Conservation (phyloP, 2,888 invertebrate species). For the Anticlea derivata region DNA sequence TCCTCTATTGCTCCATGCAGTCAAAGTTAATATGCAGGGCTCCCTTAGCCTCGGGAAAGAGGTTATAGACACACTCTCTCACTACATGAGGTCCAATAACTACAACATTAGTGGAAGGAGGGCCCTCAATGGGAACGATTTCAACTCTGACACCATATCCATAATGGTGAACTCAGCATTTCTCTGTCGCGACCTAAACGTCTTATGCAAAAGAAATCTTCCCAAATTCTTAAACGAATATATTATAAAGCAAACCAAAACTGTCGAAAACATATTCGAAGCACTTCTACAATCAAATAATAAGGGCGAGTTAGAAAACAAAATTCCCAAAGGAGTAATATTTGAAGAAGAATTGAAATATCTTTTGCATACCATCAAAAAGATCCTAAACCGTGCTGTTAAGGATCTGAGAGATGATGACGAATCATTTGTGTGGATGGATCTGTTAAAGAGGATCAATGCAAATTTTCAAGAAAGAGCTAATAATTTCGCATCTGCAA, state of each 20-base stretch:
- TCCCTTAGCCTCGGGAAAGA: constrained; percentile 62
- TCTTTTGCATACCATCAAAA: constrained; percentile 45
- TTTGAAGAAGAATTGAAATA: constrained; percentile 48
- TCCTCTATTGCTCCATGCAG: constrained; percentile 33
- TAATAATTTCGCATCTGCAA: constrained; percentile 40
- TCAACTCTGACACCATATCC: constrained; percentile 38
- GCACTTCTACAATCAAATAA: constrained; percentile 40
- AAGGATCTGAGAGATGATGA: constrained; percentile 41
- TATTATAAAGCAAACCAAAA: constrained; percentile 47
- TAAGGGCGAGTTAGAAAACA: constrained; percentile 24
- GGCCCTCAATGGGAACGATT: not conserved
- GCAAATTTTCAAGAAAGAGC: constrained; percentile 54
- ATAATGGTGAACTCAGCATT: constrained; percentile 46
- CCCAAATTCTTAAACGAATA: constrained; percentile 56
- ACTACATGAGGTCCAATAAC: constrained; percentile 41
- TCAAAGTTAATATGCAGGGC: constrained; percentile 67
- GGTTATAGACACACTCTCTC: constrained; percentile 53
- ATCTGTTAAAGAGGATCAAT: constrained; percentile 59
- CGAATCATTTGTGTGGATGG: constrained; percentile 51
- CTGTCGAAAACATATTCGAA: constrained; percentile 48
- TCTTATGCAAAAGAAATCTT: constrained; percentile 48
- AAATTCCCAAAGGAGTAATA: constrained; percentile 25
- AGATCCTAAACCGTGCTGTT: constrained; percentile 45
- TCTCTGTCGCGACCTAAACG: constrained; percentile 53
- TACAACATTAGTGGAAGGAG: constrained; percentile 13